Conservation (phyloP, 2,888 invertebrate genomes). For the Lumbricus terrestris region DNA sequence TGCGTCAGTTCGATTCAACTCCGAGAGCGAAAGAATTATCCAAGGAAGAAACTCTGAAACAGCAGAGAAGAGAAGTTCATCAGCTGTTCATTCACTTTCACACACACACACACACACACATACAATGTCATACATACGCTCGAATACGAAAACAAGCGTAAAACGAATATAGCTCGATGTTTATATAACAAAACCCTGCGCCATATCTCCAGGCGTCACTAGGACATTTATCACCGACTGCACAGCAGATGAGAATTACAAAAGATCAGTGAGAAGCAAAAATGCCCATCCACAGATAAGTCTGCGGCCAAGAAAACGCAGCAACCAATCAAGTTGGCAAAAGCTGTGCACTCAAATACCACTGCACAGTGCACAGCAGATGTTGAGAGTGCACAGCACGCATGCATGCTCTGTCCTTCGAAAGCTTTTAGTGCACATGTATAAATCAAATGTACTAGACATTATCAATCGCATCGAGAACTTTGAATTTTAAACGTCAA, state of each 20-base stretch:
- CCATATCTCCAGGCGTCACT: background rate
- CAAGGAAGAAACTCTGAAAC: background rate
- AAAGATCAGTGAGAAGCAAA: background rate
- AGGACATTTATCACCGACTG: background rate
- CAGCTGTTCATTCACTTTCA: background rate
- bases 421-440: too few species aligned
- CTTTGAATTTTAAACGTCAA: too few species aligned
- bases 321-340: slow-evolving; percentile 3
- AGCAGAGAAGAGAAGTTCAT: background rate
- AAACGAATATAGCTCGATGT: background rate
- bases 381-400: background rate
- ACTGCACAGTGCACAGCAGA: too few species aligned
- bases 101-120: too few species aligned
- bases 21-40: background rate
- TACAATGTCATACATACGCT: too few species aligned
- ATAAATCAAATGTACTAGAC: background rate
- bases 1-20: background rate
- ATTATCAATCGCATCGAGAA: background rate
- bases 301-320: background rate
- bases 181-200: background rate
- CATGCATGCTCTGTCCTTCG: too few species aligned
- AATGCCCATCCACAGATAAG: background rate
- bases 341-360: background rate
- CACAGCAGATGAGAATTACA: background rate
- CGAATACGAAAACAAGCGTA: background rate